Percentiles rank a stretch among this genome's conserved stretches.
Evolutionary conservation across 2,888 invertebrate species (phyloP).

Genomic region (Hetaerina titia): DNA sequence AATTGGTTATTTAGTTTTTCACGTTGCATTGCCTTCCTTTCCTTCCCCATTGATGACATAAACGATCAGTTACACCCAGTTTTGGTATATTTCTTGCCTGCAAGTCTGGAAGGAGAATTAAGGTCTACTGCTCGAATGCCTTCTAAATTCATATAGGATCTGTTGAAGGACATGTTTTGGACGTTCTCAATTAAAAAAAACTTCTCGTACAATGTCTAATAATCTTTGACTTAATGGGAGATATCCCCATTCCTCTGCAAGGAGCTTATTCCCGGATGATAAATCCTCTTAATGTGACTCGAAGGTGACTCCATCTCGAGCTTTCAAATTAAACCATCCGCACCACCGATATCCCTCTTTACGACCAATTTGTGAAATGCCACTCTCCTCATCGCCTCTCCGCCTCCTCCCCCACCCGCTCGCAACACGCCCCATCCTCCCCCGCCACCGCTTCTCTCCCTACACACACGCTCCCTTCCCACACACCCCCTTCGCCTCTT

Average conservation of each 20-base stretch:
- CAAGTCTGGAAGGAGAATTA: too few species aligned
- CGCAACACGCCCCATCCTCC: background rate
- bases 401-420: background rate
- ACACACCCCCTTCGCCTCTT: background rate
- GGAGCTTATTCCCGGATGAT: background rate
- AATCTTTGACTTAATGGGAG: slow-evolving; percentile 17
- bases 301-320: background rate
- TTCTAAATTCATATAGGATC: background rate
- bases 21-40: too few species aligned
- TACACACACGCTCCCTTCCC: background rate
- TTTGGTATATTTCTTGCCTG: too few species aligned
- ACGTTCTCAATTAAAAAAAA: background rate
- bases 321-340: slow-evolving; percentile 36
- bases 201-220: background rate
- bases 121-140: background rate
- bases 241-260: background rate
- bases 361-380: slow-evolving; percentile 38
- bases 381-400: background rate
- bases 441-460: background rate
- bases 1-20: too few species aligned
- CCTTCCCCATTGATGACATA: too few species aligned
- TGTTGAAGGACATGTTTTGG: background rate
- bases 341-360: slow-evolving; percentile 2
- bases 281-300: slow-evolving; percentile 7
- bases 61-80: too few species aligned